phyloP scores from a whole-genome alignment of 2,113 vertebrate genomes.

The Silurus meridionalis region DNA sequence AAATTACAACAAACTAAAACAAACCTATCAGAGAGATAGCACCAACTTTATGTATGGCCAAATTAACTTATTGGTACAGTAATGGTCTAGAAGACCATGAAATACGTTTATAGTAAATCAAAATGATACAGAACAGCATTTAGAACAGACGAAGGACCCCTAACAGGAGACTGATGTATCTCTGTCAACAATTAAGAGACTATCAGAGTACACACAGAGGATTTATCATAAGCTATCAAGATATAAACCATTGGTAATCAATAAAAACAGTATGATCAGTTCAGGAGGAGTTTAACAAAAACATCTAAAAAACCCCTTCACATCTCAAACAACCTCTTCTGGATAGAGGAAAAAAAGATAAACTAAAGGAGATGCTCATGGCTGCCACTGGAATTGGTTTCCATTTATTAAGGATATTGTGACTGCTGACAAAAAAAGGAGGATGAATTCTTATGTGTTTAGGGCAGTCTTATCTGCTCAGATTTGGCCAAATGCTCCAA shows the following conservation, averaged over 20 bases:
- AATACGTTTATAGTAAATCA: no score
- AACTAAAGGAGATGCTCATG: background rate
- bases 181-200: background rate
- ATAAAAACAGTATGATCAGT: background rate
- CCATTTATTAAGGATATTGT: background rate
- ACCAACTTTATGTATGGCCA: background rate
- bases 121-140: no score
- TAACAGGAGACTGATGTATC: background rate
- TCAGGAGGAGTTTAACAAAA: background rate
- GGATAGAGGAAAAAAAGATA: background rate
- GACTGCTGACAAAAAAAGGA: background rate
- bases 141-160: background rate
- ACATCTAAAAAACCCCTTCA: background rate
- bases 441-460: background rate
- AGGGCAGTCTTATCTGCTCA: background rate
- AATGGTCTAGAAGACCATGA: no score
- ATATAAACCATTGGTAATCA: background rate
- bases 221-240: background rate
- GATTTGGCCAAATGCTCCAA: background rate
- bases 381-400: background rate
- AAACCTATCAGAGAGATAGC: background rate
- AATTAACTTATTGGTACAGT: no score
- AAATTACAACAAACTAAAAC: background rate
- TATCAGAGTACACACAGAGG: background rate
- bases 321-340: background rate